These are phyloP conservation scores for Discoglossus pictus DNA, from an alignment of 2,797 vertebrate species.

Conservation along the genomic window DNA sequence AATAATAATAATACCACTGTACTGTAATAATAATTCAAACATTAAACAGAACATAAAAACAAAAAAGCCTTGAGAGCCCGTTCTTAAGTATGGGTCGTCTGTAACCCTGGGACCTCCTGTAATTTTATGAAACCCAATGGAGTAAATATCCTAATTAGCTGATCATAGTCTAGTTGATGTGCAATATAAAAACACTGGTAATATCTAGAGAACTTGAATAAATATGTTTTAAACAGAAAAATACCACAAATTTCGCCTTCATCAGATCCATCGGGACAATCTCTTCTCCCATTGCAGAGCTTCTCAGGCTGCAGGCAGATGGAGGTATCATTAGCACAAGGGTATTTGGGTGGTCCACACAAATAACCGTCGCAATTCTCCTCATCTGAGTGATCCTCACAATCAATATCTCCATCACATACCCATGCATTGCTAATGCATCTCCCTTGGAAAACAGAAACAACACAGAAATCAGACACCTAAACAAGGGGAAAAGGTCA, in stretches of 20 bases:
- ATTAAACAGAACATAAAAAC: too few species aligned
- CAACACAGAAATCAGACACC: slow-evolving; percentile 19
- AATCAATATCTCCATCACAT: slow-evolving; percentile 96
- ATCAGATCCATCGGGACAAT: slow-evolving; percentile 93
- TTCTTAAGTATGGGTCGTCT: too few species aligned
- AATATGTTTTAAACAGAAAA: slow-evolving; percentile 19
- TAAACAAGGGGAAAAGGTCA: not conserved
- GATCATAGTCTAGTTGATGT: too few species aligned
- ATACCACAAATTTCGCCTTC: slow-evolving; percentile 95
- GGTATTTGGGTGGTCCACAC: slow-evolving; percentile 93
- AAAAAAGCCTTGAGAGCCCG: too few species aligned
- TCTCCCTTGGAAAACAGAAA: slow-evolving; percentile 82
- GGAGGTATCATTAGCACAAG: slow-evolving; percentile 90
- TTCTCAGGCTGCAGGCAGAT: slow-evolving; percentile 91
- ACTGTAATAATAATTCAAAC: too few species aligned
- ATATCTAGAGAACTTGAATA: not conserved
- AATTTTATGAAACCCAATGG: too few species aligned
- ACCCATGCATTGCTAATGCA: slow-evolving; percentile 98
- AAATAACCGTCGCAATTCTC: slow-evolving; percentile 86
- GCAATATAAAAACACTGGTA: too few species aligned
- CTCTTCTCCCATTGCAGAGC: slow-evolving; percentile 91
- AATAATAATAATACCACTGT: too few species aligned
- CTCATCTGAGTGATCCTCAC: slow-evolving; percentile 96
- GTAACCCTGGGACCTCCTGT: too few species aligned
- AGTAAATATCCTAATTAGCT: too few species aligned